Conservation (phyloP, 35 echinoderm and acorn worm species). For the Patiria miniata region DNA sequence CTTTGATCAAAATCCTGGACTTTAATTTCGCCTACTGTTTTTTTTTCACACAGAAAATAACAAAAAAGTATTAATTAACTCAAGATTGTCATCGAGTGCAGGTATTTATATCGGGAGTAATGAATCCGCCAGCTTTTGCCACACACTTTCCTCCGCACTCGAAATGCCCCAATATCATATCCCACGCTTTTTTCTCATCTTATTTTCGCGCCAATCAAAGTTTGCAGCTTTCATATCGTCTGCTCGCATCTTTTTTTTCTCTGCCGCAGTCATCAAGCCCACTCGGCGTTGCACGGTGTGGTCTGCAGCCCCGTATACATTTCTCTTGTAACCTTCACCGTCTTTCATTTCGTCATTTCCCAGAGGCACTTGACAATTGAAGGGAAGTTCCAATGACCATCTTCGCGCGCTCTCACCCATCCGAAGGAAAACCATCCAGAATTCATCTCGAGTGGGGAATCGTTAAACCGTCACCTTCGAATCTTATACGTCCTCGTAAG, state of each 20-base stretch:
- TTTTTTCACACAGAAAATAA: no score
- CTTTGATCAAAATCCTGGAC: no score
- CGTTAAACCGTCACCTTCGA: background rate
- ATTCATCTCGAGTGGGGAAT: slow-evolving; percentile 17
- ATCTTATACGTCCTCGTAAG: no score
- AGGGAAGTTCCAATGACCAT: slow-evolving; percentile 1
- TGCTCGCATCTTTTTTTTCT: background rate
- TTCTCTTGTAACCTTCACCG: slow-evolving; percentile 1
- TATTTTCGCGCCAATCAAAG: background rate
- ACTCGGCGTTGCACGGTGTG: background rate
- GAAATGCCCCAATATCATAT: background rate
- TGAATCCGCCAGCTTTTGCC: no score
- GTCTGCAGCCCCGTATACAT: background rate
- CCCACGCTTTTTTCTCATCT: no score
- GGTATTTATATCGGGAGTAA: no score
- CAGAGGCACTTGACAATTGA: background rate
- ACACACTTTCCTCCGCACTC: background rate
- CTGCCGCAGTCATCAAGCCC: background rate
- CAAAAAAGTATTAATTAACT: no score
- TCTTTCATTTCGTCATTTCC: background rate
- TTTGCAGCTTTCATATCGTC: background rate
- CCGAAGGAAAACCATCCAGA: background rate
- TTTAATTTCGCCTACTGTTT: no score
- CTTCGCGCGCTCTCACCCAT: background rate
- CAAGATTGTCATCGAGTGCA: no score